Conservation (phyloP, 1,140 invertebrate genomes). For the Eumaeus atala region DNA sequence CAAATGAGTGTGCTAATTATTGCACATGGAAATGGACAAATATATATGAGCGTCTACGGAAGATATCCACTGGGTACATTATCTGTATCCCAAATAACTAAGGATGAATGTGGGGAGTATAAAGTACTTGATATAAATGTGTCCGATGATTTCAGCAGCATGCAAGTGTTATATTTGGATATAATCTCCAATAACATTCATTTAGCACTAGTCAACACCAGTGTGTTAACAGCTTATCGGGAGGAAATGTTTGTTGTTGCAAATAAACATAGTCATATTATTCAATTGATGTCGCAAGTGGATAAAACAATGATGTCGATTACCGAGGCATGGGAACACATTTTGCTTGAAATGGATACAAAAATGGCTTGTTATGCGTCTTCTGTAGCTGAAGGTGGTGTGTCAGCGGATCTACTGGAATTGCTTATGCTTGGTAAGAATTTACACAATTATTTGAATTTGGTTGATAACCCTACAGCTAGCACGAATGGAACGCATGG, state of each 20-base stretch:
- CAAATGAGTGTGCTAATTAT: slow-evolving; percentile 86
- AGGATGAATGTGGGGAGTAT: slow-evolving; percentile 73
- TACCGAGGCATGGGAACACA: slow-evolving; percentile 95
- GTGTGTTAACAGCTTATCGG: slow-evolving; percentile 78
- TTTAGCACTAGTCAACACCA: slow-evolving; percentile 78
- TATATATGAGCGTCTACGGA: slow-evolving; percentile 89
- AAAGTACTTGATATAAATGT: slow-evolving; percentile 77
- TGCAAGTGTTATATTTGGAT: slow-evolving; percentile 75
- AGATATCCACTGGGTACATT: slow-evolving; percentile 86
- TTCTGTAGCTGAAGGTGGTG: slow-evolving; percentile 83
- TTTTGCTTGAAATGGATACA: slow-evolving; percentile 94
- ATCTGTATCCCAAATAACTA: slow-evolving; percentile 75
- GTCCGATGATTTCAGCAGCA: slow-evolving; percentile 76
- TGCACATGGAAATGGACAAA: slow-evolving; percentile 81
- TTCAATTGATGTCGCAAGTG: slow-evolving; percentile 80
- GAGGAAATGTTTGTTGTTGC: slow-evolving; percentile 82
- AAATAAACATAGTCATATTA: slow-evolving; percentile 82
- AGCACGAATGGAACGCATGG: too few relatives aligned
- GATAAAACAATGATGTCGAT: slow-evolving; percentile 88
- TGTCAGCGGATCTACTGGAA: slow-evolving; percentile 93
- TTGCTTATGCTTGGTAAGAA: slow-evolving; percentile 87
- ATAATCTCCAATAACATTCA: slow-evolving; percentile 70
- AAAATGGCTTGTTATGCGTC: slow-evolving; percentile 92
- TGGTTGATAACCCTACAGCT: too few relatives aligned
- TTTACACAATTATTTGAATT: neutral